Evolutionary conservation across 2,888 invertebrate genomes (phyloP).

Genomic region (Cephus runcator): DNA sequence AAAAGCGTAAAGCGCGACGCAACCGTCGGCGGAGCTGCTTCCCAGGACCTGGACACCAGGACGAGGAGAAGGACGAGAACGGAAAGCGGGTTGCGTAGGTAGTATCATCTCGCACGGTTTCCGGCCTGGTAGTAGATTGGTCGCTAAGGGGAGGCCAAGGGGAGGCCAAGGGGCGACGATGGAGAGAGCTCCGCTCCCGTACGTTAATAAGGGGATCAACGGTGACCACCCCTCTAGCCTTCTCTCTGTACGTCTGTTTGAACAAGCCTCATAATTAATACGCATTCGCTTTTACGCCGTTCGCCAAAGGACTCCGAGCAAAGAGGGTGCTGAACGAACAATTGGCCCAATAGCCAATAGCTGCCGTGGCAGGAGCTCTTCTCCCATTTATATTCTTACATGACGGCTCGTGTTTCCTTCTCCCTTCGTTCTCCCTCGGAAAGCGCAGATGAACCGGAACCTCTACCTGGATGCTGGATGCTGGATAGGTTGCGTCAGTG

Average conservation of each 20-base stretch:
- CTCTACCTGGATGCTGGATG: not conserved
- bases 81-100: conserved; percentile 27
- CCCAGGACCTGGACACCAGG: not conserved
- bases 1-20: not conserved
- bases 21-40: not conserved
- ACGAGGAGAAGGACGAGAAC: conserved; percentile 21
- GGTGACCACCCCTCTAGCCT: conserved; percentile 31
- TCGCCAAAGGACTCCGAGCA: not conserved
- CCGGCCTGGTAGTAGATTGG: not conserved
- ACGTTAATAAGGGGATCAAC: conserved; percentile 52
- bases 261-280: conserved; percentile 65
- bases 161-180: conserved; percentile 1
- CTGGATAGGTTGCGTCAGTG: not conserved
- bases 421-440: not conserved
- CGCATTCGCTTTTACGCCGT: conserved; percentile 49
- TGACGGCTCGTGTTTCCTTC: not conserved
- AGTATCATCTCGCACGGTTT: not conserved
- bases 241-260: conserved; percentile 56
- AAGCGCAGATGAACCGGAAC: not conserved
- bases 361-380: too few species aligned
- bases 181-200: conserved; percentile 26
- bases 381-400: not conserved
- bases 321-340: not conserved
- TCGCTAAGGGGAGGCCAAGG: not conserved
- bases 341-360: not conserved